Base-by-base conservation (phyloP, 2,888 invertebrate species). In the Nemoura dubitans region DNA sequence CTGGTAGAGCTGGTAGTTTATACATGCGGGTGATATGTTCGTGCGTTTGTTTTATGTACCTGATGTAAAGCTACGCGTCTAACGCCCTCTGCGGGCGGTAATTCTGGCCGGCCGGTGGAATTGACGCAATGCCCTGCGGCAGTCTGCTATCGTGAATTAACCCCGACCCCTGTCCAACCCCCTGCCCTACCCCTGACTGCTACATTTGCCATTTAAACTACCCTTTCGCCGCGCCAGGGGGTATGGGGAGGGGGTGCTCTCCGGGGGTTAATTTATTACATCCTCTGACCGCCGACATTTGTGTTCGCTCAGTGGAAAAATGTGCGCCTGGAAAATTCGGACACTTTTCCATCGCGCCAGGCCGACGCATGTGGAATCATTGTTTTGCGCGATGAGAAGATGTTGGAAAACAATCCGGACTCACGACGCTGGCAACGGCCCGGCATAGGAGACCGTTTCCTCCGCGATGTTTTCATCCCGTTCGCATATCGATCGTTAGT, bases 221-320 rank as follows among this genome's bases (percentile, higher is more conserved):
- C 59, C 59, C 59, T 59, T 59, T 59, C 59, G 59, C 59, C 59
- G 59, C n/a, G n/a, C n/a, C n/a, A n/a, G n/a, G n/a, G n/a, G n/a
- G 59, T 36, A 36, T 36, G 36, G 36, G 36, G 36, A 36, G 36
- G 36, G 59, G 59, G 59, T 21, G 21, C 59, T 59, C 59, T 59
- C 59, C 21, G 59, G 59, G 59, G 59, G 59, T 59, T 59, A 59
- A 59, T 59, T 59, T 59, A 59, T 59, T 59, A 59, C 21, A 21
- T 21, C 59, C 59, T 21, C 10, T 59, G 59, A 59, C 59, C 59
- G 59, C 59, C 59, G 59, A 59, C 59, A 59, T 59, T 59, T 21
- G 59, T 59, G 59, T 59, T 21, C 59, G 21, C 59, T 59, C 59
- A 59, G 16, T 59, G 59, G 59, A 59, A 59, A 59, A 3, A 14